These are phyloP conservation scores for Sapayoa aenigma DNA, from an alignment of 2,113 vertebrate species.

Conservation along the genomic window DNA sequence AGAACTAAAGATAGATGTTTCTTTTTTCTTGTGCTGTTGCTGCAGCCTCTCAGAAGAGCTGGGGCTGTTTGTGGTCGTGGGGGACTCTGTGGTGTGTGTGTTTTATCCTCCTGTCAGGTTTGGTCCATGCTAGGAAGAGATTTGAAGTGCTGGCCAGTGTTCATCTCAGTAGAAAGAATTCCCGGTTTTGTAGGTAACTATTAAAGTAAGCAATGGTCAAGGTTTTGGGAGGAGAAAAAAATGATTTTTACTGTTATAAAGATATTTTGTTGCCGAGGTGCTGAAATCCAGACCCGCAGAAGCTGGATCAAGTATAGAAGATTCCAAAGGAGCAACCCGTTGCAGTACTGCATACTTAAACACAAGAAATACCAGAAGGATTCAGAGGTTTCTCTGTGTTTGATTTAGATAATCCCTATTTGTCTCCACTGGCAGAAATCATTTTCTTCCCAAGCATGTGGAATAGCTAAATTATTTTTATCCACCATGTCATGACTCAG, in stretches of 20 bases:
- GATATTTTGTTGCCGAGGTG: background rate
- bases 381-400: constrained; percentile 18
- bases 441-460: background rate
- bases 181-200: background rate
- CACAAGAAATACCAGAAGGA: background rate
- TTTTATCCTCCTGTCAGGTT: background rate
- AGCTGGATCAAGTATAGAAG: background rate
- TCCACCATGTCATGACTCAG: background rate
- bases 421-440: constrained; percentile 2
- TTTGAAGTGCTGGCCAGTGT: background rate
- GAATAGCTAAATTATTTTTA: constrained; percentile 31
- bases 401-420: constrained; percentile 36
- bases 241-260: background rate
- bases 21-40: background rate
- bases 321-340: background rate
- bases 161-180: background rate
- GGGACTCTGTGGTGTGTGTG: accelerated
- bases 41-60: background rate
- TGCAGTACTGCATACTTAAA: background rate
- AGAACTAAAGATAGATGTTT: background rate
- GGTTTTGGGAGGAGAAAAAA: background rate
- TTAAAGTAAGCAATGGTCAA: background rate
- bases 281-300: background rate
- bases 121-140: background rate
- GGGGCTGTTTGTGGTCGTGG: accelerated